A percentile compares a stretch with the other conserved stretches of the same genome.
Evolutionary conservation across 2,888 invertebrate genomes (phyloP).

Genomic region (Cerceris rybyensis): DNA sequence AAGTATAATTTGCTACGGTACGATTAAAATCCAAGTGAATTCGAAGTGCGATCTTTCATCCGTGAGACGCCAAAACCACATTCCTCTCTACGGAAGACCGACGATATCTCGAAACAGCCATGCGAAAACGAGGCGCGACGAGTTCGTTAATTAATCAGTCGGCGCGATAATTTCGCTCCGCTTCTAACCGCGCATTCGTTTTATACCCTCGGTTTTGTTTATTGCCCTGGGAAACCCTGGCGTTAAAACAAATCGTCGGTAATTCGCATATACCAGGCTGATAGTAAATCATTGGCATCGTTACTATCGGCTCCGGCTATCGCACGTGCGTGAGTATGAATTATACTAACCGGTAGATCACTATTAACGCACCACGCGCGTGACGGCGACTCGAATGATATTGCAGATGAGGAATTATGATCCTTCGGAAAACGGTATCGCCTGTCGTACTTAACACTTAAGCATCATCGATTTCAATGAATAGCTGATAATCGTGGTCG

Average conservation of each 20-base stretch:
- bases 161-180: conserved; percentile 58
- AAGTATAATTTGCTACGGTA: too few species aligned
- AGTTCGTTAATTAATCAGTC: conserved; percentile 71
- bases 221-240: conserved; percentile 59
- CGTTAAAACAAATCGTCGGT: conserved; percentile 71
- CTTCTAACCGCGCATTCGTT: conserved; percentile 49
- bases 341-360: conserved; percentile 72
- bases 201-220: conserved; percentile 60
- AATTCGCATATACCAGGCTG: conserved; percentile 39
- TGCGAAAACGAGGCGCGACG: conserved; percentile 45
- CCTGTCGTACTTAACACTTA: not conserved
- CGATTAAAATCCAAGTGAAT: too few species aligned
- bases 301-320: conserved; percentile 60
- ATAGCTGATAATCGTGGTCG: not conserved
- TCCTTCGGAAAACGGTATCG: conserved; percentile 13
- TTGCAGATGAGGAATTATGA: conserved; percentile 40
- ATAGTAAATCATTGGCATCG: conserved; percentile 61
- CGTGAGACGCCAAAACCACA: too few species aligned
- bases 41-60: too few species aligned
- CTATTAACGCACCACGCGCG: conserved; percentile 61
- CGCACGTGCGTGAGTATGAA: conserved; percentile 69
- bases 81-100: not conserved
- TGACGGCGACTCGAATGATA: conserved; percentile 34
- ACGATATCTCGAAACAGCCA: not conserved
- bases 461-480: too few species aligned